Evolutionary conservation across 2,113 vertebrate genomes (phyloP).

Genomic region (Syngnathus typhle): DNA sequence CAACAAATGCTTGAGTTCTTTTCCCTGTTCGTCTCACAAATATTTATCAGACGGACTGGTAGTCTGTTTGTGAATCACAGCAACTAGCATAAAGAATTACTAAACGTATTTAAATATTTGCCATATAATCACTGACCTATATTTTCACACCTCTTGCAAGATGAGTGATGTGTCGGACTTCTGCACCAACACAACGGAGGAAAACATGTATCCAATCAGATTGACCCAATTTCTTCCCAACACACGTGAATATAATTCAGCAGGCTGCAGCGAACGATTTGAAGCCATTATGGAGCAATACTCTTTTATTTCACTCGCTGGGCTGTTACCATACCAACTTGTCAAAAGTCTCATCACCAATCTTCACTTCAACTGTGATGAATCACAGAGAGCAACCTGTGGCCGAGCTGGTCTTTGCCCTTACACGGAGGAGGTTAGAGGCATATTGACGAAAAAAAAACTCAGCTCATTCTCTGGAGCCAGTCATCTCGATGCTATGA

Average conservation of each 20-base stretch:
- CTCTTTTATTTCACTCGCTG: not conserved
- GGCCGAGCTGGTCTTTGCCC: slow-evolving; percentile 41
- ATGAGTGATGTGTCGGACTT: not conserved
- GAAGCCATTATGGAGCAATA: not conserved
- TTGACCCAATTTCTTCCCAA: not conserved
- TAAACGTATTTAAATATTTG: not conserved
- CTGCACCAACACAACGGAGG: not conserved
- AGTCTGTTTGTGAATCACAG: not conserved
- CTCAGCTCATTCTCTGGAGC: slow-evolving; percentile 34
- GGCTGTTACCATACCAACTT: slow-evolving; percentile 23
- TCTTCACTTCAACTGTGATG: slow-evolving; percentile 47
- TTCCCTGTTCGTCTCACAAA: not conserved
- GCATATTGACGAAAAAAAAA: slow-evolving; percentile 42
- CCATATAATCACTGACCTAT: not conserved
- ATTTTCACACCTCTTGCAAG: not conserved
- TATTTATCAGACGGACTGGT: not conserved
- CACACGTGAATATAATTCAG: not conserved
- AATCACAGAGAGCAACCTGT: slow-evolving; percentile 48
- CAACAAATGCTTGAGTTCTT: not conserved
- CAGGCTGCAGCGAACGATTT: not conserved
- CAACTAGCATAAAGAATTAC: not conserved
- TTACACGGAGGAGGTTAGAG: slow-evolving; percentile 38
- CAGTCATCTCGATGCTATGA: slow-evolving; percentile 42
- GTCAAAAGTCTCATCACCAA: slow-evolving; percentile 39
- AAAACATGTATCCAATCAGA: not conserved